These are phyloP conservation scores for Sinella curviseta DNA, from an alignment of 1,140 invertebrate species.

Conservation along the genomic window DNA sequence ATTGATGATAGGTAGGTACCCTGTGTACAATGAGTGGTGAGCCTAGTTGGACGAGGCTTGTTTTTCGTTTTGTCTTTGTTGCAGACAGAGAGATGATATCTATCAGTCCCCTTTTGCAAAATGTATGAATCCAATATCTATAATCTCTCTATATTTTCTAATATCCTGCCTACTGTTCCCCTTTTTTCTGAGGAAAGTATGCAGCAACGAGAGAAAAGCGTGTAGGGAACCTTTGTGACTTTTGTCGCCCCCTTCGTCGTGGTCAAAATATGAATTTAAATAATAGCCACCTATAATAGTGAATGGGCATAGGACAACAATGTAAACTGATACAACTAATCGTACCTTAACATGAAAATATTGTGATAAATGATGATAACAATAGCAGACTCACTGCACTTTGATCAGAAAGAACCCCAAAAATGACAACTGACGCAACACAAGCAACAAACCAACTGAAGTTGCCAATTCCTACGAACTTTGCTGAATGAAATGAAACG, in stretches of 20 bases:
- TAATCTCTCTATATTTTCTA: background rate
- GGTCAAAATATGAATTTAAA: too few relatives aligned
- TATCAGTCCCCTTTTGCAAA: background rate
- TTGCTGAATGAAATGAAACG: conserved; percentile 15
- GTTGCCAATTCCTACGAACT: background rate
- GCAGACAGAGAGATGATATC: background rate
- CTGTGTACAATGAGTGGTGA: too few relatives aligned
- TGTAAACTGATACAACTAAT: too few relatives aligned
- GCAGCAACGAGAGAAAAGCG: too few relatives aligned
- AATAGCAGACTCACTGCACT: background rate
- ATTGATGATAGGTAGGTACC: too few relatives aligned
- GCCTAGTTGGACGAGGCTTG: too few relatives aligned
- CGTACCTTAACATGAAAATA: background rate
- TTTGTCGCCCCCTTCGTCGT: too few relatives aligned
- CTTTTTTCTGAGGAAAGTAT: background rate
- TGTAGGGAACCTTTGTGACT: background rate
- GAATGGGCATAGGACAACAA: too few relatives aligned
- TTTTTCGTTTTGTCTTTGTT: too few relatives aligned
- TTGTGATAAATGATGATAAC: too few relatives aligned
- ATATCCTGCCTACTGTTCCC: background rate
- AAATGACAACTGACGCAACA: background rate
- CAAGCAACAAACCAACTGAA: background rate
- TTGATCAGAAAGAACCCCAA: background rate
- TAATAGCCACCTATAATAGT: too few relatives aligned
- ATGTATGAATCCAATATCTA: background rate